Conservation (phyloP, 2,113 vertebrate genomes). For the Garra rufa region DNA sequence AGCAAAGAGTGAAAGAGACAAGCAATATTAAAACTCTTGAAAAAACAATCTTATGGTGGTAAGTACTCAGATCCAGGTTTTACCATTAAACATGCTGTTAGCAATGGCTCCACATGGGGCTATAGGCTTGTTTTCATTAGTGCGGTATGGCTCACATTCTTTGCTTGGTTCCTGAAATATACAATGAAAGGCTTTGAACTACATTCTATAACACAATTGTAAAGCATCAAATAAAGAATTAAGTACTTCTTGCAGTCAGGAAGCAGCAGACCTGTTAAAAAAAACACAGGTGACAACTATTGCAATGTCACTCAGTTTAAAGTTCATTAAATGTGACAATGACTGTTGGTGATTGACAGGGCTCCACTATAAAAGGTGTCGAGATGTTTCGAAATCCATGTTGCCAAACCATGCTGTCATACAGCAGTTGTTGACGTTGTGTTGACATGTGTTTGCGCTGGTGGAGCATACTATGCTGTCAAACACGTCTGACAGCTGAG, state of each 20-base stretch:
- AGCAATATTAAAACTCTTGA: not conserved
- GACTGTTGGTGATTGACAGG: not conserved
- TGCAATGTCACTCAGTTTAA: not conserved
- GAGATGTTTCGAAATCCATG: not conserved
- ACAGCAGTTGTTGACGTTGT: not conserved
- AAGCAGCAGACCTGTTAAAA: not conserved
- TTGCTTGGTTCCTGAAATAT: constrained; percentile 86
- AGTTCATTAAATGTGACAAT: constrained; percentile 5
- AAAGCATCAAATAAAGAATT: not conserved
- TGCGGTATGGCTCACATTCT: constrained; percentile 92
- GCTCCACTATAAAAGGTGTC: not conserved
- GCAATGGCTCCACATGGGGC: constrained; percentile 98
- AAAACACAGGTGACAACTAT: not conserved
- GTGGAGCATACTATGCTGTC: not conserved
- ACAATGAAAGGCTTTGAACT: not conserved
- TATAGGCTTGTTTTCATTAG: constrained; percentile 80
- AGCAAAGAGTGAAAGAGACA: constrained; percentile 12
- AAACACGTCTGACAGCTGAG: not conserved
- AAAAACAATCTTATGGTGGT: not conserved
- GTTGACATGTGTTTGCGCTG: not conserved
- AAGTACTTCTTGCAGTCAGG: not conserved
- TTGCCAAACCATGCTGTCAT: not conserved
- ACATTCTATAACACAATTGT: not conserved
- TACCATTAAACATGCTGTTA: constrained; percentile 99
- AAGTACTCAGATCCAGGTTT: constrained; percentile 46